phyloP scores from a whole-genome alignment of 2,113 vertebrate genomes.

The Piprites chloris region DNA sequence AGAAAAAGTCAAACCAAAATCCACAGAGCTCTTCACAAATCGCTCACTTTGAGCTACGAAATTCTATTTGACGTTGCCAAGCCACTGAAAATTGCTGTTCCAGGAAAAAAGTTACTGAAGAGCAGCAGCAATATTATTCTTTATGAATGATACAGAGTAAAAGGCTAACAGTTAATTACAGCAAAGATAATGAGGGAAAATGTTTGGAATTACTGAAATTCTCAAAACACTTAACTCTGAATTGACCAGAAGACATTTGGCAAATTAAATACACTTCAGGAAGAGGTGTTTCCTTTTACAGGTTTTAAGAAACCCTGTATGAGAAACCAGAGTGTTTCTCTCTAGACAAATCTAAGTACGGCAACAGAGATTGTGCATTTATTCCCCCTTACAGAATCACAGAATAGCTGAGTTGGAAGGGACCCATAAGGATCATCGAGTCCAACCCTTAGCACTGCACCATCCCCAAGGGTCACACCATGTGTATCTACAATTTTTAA shows the following conservation, averaged over 20 bases:
- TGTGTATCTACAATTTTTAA: background rate
- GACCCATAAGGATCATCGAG: background rate
- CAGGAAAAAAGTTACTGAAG: background rate
- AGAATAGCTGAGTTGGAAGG: background rate
- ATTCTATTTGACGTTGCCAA: conserved; percentile 17
- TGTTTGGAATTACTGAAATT: background rate
- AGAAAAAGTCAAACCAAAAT: background rate
- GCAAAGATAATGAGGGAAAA: background rate
- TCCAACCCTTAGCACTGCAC: background rate
- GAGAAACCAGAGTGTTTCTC: background rate
- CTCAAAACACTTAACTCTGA: background rate
- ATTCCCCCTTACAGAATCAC: background rate
- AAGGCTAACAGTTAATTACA: background rate
- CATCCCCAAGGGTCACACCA: background rate
- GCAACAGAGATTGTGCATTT: background rate
- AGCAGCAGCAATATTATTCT: background rate
- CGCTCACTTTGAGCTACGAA: background rate
- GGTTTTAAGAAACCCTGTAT: background rate
- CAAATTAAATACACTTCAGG: background rate
- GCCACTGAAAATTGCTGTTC: conserved; percentile 18
- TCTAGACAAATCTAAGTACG: background rate
- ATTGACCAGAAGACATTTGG: background rate
- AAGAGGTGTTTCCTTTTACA: background rate
- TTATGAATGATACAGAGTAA: background rate
- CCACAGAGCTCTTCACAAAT: background rate